These are phyloP conservation scores for Alcis repandata DNA, from an alignment of 2,888 invertebrate species.

Conservation along the genomic window DNA sequence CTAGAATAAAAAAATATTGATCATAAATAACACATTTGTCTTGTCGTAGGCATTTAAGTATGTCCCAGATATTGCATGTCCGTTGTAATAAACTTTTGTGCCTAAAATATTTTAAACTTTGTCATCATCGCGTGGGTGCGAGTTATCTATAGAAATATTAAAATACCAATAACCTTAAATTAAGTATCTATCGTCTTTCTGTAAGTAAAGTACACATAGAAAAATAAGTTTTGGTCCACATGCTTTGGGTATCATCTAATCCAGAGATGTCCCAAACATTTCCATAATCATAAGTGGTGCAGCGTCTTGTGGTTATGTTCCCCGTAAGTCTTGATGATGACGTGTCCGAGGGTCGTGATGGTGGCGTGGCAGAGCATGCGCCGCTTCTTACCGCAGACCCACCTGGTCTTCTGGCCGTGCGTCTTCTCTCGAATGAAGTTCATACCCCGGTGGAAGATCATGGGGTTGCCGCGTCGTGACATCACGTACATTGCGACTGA, in stretches of 20 bases:
- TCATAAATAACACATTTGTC: too few species aligned
- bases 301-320: constrained; percentile 63
- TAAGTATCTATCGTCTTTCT: background rate
- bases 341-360: constrained; percentile 65
- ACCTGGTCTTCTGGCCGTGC: constrained; percentile 61
- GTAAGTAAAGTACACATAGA: background rate
- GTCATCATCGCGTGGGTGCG: too few species aligned
- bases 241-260: background rate
- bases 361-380: constrained; percentile 68
- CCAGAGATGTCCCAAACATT: constrained; percentile 17
- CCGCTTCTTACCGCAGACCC: constrained; percentile 75
- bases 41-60: too few species aligned
- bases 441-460: constrained; percentile 68
- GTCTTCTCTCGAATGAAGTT: constrained; percentile 71
- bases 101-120: too few species aligned
- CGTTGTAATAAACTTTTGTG: too few species aligned
- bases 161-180: background rate
- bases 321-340: constrained; percentile 62
- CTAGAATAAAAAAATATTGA: too few species aligned
- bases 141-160: too few species aligned
- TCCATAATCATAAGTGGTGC: constrained; percentile 15
- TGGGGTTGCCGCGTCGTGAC: constrained; percentile 73
- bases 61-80: too few species aligned
- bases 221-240: too few species aligned
- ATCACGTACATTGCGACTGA: constrained; percentile 57